Evolutionary conservation across 92 coral and sea anemone genomes (phyloP).

Genomic region (Porites evermanni): DNA sequence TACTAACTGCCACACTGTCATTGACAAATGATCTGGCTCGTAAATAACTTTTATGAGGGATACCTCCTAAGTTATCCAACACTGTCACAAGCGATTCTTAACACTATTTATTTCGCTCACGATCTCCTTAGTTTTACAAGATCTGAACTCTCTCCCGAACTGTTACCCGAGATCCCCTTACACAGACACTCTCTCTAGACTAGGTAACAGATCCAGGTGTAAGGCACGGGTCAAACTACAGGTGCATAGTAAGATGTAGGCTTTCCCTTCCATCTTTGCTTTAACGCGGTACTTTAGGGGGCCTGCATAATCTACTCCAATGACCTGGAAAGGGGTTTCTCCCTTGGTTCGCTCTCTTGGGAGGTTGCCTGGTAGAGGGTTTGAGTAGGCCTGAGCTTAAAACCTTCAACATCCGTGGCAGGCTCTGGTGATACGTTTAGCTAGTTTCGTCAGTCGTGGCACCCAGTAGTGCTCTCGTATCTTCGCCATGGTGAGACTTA

Average conservation of each 20-base stretch:
- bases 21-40: too few relatives aligned
- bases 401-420: background rate
- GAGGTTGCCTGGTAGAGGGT: constrained; percentile 14
- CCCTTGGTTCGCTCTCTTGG: constrained; percentile 10
- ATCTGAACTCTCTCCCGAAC: too few relatives aligned
- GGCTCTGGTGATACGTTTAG: background rate
- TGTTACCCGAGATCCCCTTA: too few relatives aligned
- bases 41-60: too few relatives aligned
- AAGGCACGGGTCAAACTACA: background rate
- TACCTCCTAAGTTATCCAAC: too few relatives aligned
- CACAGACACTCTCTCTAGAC: background rate
- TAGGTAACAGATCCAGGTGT: background rate
- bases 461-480: background rate
- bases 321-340: constrained; percentile 9
- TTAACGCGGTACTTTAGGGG: constrained; percentile 1
- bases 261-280: background rate
- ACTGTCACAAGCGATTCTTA: too few relatives aligned
- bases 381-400: background rate
- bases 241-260: background rate
- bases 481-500: too few relatives aligned
- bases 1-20: too few relatives aligned
- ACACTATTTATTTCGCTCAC: too few relatives aligned
- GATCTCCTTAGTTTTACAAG: too few relatives aligned
- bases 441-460: background rate
- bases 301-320: constrained; percentile 26